phyloP scores from a whole-genome alignment of 2,113 vertebrate genomes.

The Clarias macrocephalus region DNA sequence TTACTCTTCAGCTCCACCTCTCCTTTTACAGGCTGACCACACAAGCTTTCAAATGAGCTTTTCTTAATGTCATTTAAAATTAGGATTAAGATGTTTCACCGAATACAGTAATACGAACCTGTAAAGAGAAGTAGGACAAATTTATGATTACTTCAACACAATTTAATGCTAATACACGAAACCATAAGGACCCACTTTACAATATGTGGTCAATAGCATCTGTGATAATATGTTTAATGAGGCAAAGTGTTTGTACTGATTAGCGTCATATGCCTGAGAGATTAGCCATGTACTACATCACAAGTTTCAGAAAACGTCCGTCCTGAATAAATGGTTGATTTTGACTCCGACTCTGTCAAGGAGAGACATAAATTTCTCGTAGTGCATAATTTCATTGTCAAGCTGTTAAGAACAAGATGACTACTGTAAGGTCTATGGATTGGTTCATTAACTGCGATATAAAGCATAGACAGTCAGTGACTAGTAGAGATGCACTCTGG shows the following conservation, averaged over 20 bases:
- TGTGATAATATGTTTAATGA: neutral
- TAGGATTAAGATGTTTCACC: neutral
- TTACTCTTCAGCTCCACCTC: neutral
- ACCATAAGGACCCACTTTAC: neutral
- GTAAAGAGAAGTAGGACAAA: neutral
- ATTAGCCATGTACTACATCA: neutral
- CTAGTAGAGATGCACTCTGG: constrained; percentile 44
- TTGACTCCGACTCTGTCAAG: neutral
- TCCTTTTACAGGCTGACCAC: neutral
- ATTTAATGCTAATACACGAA: neutral
- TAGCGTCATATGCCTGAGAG: neutral
- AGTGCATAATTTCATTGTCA: constrained; percentile 23
- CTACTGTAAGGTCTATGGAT: constrained; percentile 38
- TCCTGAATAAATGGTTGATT: neutral
- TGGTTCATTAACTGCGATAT: constrained; percentile 46
- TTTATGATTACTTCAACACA: neutral
- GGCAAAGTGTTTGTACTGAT: neutral
- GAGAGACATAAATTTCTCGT: neutral
- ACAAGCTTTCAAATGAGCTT: neutral
- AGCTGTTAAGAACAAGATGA: constrained; percentile 35
- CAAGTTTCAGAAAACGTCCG: neutral
- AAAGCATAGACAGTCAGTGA: constrained; percentile 48
- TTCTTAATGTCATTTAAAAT: neutral
- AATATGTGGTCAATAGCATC: neutral
- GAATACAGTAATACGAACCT: neutral